Base-by-base conservation (phyloP, 2,113 vertebrate species). In the Calyptomena viridis region DNA sequence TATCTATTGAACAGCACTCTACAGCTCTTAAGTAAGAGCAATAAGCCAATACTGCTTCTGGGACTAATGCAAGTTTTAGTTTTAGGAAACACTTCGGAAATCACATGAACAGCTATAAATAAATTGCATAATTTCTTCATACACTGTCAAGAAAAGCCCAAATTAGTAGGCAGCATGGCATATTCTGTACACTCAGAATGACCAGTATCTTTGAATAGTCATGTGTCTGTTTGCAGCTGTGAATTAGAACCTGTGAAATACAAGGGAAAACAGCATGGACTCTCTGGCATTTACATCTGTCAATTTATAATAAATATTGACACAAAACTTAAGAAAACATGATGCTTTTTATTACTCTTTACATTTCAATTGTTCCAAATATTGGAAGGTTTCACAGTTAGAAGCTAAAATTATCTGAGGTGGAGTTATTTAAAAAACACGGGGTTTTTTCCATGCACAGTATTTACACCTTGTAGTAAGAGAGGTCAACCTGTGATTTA, bases 311-410 rank as follows among this genome's bases (percentile, higher is more conserved):
- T 60, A 89, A 88, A 77, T 40, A 75, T 8, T 75, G 44, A 94
- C 46, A 58, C 35, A 89, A 78, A 89, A 63, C 15, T 49, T 96
- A 89, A 79, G 18, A 95, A 95, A 93, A 84, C 84, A 91, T 3
- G 0, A 64, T 92, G 21, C 16, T 76, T 23, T 93, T 95, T 96
- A 95, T 86, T 89, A 87, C 9, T 83, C 33, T 78, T 90, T 67
- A 64, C 35, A 84, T 17, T 9, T 46, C 21, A 72, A 46, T n/a
- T 66, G 9, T 88, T 93, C 77, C 91, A 91, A 91, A 88, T 66
- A 92, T 47, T 84, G 85, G 75, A 94, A 80, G 21, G n/a, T 68
- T 58, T 87, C 50, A 64, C 14, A 60, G 42, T 80, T 66, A 88
- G 60, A 92, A 96, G 23, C 30, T 59, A 37, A 59, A 30, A 72